Conservation (phyloP, 2,113 vertebrate species). For the Spheniscus mendiculus region DNA sequence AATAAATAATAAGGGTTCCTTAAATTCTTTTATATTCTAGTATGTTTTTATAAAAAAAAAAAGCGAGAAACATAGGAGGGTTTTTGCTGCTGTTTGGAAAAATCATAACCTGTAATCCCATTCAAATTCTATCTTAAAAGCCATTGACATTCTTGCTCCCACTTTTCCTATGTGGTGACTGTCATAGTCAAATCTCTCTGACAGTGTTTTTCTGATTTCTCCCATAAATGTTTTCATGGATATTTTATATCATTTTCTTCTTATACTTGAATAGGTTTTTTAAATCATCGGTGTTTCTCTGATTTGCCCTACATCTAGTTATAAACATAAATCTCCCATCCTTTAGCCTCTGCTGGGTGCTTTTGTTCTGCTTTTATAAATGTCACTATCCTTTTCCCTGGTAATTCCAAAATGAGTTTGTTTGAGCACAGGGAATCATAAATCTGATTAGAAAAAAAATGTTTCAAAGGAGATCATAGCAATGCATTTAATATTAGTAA, state of each 20-base stretch:
- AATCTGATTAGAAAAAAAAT: background rate
- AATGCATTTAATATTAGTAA: background rate
- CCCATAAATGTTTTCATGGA: background rate
- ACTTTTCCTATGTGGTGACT: background rate
- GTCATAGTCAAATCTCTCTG: background rate
- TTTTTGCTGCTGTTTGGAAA: background rate
- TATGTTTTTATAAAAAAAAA: background rate
- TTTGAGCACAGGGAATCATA: background rate
- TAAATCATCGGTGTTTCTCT: background rate
- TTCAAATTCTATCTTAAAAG: background rate
- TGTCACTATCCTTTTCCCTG: background rate
- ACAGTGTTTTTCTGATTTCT: background rate
- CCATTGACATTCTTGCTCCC: background rate
- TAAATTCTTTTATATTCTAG: background rate
- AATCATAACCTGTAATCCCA: background rate
- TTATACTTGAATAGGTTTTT: background rate
- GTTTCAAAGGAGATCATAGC: background rate
- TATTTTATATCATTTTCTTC: background rate
- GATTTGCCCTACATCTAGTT: background rate
- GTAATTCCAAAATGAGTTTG: background rate
- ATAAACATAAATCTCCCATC: background rate
- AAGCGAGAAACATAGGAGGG: rapidly evolving
- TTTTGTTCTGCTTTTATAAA: background rate
- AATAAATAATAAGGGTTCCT: background rate
- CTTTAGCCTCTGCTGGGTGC: background rate